Conservation (phyloP, 1,140 invertebrate genomes). For the Pemphigus obesinymphae region DNA sequence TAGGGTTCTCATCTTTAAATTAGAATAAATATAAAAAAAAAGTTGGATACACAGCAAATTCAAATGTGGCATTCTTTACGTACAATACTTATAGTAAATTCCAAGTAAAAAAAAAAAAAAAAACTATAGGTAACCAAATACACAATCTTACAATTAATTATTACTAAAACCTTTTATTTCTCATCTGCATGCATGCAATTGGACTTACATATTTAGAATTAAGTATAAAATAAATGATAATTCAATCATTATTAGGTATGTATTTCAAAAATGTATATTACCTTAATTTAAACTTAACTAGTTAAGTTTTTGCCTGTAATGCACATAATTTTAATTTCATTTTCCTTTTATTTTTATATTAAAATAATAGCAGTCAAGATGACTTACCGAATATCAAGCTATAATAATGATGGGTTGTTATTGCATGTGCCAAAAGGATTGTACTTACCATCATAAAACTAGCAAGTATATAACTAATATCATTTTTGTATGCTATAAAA, state of each 20-base stretch:
- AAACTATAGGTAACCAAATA: too few relatives aligned
- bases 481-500: neutral
- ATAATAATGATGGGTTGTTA: neutral
- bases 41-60: too few relatives aligned
- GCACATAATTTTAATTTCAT: neutral
- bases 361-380: constrained; percentile 30
- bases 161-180: neutral
- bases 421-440: neutral
- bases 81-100: neutral
- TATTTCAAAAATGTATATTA: too few relatives aligned
- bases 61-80: too few relatives aligned
- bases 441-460: neutral
- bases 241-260: neutral
- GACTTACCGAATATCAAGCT: constrained; percentile 19
- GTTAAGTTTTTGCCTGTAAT: neutral
- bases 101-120: too few relatives aligned
- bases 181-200: neutral
- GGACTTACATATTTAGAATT: neutral
- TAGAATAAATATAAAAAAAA: too few relatives aligned
- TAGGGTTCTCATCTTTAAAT: too few relatives aligned
- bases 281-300: too few relatives aligned
- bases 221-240: neutral
- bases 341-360: neutral
- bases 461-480: constrained; percentile 18
- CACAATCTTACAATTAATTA: too few relatives aligned